Percentiles rank a stretch among this genome's conserved stretches.
These are phyloP conservation scores for Cherax quadricarinatus DNA, from an alignment of 1,140 invertebrate species.

Conservation along the genomic window DNA sequence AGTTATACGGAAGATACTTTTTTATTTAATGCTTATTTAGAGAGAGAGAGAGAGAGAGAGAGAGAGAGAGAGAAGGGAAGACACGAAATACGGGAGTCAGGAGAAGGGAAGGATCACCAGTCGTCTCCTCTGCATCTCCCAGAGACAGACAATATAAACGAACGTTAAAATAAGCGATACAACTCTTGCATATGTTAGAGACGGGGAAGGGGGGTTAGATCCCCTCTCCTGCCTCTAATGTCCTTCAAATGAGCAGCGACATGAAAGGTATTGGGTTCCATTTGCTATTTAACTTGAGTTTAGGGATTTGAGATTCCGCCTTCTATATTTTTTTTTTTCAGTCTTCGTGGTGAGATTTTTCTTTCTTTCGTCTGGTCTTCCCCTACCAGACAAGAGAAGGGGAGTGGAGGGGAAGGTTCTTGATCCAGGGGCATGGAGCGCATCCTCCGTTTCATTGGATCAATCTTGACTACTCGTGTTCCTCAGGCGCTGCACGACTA, in stretches of 20 bases:
- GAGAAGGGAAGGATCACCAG: not conserved
- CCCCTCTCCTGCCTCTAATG: constrained; percentile 47
- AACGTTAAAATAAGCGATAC: constrained; percentile 35
- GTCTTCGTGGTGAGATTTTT: no score
- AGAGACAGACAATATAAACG: not conserved
- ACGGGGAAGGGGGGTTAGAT: constrained; percentile 34
- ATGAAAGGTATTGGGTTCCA: constrained; percentile 33
- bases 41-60: not conserved
- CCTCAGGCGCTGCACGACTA: no score
- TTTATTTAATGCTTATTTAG: not conserved
- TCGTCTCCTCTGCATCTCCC: not conserved
- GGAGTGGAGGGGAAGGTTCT: no score
- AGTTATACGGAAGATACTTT: no score
- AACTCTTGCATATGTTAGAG: constrained; percentile 54
- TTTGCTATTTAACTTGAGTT: constrained; percentile 34
- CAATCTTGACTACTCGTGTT: no score
- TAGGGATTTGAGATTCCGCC: not conserved
- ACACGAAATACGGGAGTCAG: not conserved
- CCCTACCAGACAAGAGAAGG: no score
- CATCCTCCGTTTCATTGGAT: no score
- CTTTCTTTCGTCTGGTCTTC: no score
- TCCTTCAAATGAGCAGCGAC: constrained; percentile 56
- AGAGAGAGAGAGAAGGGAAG: not conserved
- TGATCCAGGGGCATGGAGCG: no score
- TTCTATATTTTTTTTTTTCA: not conserved